Evolutionary conservation across 2,797 vertebrate genomes (phyloP).

Genomic region (Thripadectes ignobilis): DNA sequence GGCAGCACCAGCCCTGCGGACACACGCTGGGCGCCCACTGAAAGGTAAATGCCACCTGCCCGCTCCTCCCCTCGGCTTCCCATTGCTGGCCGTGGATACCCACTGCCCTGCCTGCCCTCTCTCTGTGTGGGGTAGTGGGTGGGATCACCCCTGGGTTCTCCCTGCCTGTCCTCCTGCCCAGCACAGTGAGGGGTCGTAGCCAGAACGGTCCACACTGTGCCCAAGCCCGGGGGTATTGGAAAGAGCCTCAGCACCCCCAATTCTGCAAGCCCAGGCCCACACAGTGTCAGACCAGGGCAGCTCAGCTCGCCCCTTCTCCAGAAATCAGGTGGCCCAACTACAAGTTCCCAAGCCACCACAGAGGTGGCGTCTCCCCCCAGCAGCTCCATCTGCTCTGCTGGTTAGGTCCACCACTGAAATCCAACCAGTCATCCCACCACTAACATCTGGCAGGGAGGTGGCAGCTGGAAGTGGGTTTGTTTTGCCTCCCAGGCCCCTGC

Average conservation of each 20-base stretch:
- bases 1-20: not conserved
- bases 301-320: not conserved
- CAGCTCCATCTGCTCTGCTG: not conserved
- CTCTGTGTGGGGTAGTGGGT: not conserved
- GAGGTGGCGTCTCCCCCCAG: not conserved
- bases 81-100: fast-evolving
- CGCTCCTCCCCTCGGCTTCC: not conserved
- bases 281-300: fast-evolving
- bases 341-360: not conserved
- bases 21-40: fast-evolving
- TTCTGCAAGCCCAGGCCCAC: not conserved
- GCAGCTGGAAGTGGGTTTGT: conserved; percentile 6
- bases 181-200: fast-evolving
- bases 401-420: not conserved
- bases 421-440: not conserved
- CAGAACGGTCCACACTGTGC: fast-evolving
- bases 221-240: not conserved
- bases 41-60: not conserved
- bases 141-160: not conserved
- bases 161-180: not conserved
- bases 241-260: not conserved
- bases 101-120: not conserved
- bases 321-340: not conserved
- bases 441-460: not conserved
- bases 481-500: conserved; percentile 7